Evolutionary conservation across 2,113 vertebrate genomes (phyloP), one percentile per base, ranked within the genome.

Genomic region (Theropithecus gelada): DNA sequence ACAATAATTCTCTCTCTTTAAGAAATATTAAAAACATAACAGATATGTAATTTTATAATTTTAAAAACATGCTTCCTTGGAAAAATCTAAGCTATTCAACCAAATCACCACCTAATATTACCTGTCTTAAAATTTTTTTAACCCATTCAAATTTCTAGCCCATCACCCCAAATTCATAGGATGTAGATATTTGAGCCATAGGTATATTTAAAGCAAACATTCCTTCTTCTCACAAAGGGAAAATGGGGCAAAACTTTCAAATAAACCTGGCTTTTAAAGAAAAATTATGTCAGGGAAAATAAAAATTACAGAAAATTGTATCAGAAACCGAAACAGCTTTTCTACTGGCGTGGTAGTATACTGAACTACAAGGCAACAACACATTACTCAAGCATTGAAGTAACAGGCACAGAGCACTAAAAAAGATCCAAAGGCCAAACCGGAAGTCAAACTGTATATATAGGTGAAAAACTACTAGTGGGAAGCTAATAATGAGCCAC

Each of bases 161-260:
- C 9, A 43, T 85, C 23, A 75, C 12, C 48, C 6, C 73, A 96
- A 88, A 88, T 59, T 92, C 70, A 85, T 2, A 96, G 64, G 40
- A 81, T 23, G 11, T 43, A 89, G n/a, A 50, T 88, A 85, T 48
- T 2, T 6, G 9, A 95, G 76, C 12, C 89, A 89, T 50, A 17
- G 8, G 17, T 18, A 73, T 55, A 92, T 22, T 94, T 73, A 96
- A 92, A 78, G 66, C 76, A 95, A 79, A 79, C 25, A 90, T 70
- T 90, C 70, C 80, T 92, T 70, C 64, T 83, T 84, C 94, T 83
- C 61, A 57, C 61, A 86, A 92, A 17, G n/a, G 9, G 7, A 78
- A 96, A 94, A 55, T 16, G 40, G 70, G 48, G 27, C 43, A 80
- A 94, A 94, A 86, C n/a, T 90, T 96, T 90, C 55, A 84, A 88